Conservation (phyloP, 2,797 vertebrate species). For the Sebastes diaconus region DNA sequence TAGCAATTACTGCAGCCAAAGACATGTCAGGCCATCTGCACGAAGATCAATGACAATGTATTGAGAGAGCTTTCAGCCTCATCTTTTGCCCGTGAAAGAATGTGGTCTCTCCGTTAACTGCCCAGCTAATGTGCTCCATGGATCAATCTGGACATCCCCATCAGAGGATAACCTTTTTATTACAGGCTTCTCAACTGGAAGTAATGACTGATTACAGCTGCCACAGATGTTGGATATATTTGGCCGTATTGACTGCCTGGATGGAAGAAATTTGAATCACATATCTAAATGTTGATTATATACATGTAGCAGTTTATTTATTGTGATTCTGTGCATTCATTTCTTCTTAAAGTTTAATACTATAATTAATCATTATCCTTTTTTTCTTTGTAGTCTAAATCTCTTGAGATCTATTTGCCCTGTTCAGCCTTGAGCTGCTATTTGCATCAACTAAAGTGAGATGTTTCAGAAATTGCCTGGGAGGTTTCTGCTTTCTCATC, state of each 20-base stretch:
- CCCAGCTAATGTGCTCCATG: slow-evolving; percentile 43
- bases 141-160: slow-evolving; percentile 39
- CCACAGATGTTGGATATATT: slow-evolving; percentile 1
- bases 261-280: not conserved
- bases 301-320: not conserved
- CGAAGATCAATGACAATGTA: slow-evolving; percentile 12
- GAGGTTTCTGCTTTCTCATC: slow-evolving; percentile 21
- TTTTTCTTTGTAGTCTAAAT: not conserved
- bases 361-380: not conserved
- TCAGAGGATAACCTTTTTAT: slow-evolving; percentile 29
- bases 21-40: not conserved
- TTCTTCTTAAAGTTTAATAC: not conserved
- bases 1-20: slow-evolving; percentile 10
- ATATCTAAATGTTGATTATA: not conserved
- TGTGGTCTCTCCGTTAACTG: slow-evolving; percentile 23
- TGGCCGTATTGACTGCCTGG: not conserved
- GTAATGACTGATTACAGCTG: slow-evolving; percentile 17
- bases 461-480: not conserved
- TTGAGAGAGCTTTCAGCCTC: not conserved
- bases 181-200: slow-evolving; percentile 13
- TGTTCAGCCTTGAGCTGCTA: not conserved
- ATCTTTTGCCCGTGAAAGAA: slow-evolving; percentile 6
- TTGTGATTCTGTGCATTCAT: not conserved
- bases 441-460: slow-evolving; percentile 3
- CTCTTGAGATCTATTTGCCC: not conserved